Evolutionary conservation across 1,140 invertebrate species (phyloP).

Genomic region (Antheraea pernyi): DNA sequence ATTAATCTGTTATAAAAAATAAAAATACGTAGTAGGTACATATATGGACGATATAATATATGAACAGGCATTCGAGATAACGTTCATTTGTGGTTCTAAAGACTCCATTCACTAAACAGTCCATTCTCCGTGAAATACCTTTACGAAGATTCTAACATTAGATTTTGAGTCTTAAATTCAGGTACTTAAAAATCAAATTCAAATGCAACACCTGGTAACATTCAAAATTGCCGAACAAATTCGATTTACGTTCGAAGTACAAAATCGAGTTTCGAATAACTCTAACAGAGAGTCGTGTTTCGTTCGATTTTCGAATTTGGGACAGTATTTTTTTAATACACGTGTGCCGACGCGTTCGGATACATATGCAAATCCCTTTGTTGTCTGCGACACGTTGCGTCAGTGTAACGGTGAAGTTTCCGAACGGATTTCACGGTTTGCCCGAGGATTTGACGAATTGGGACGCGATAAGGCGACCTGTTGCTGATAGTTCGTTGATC

Average conservation of each 20-base stretch:
- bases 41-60: not conserved
- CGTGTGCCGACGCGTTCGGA: slow-evolving; percentile 47
- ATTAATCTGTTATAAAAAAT: no score
- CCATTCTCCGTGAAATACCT: slow-evolving; percentile 36
- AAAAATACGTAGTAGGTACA: no score
- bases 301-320: slow-evolving; percentile 8
- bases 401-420: slow-evolving; percentile 21
- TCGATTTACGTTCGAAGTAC: not conserved
- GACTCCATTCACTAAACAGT: slow-evolving; percentile 64
- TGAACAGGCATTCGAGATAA: slow-evolving; percentile 48
- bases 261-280: slow-evolving; percentile 2
- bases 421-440: slow-evolving; percentile 14
- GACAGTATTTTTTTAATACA: slow-evolving; percentile 6
- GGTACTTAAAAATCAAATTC: not conserved
- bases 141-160: not conserved
- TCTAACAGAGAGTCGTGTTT: not conserved
- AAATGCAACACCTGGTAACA: not conserved
- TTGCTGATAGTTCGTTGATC: not conserved
- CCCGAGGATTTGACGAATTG: slow-evolving; percentile 9
- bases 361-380: slow-evolving; percentile 68
- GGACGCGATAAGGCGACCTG: slow-evolving; percentile 7
- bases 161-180: not conserved
- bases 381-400: slow-evolving; percentile 53
- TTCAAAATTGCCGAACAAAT: not conserved
- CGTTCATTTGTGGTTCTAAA: slow-evolving; percentile 65